These are phyloP conservation scores for Huso huso DNA, from an alignment of 2,797 vertebrate species.

Conservation along the genomic window DNA sequence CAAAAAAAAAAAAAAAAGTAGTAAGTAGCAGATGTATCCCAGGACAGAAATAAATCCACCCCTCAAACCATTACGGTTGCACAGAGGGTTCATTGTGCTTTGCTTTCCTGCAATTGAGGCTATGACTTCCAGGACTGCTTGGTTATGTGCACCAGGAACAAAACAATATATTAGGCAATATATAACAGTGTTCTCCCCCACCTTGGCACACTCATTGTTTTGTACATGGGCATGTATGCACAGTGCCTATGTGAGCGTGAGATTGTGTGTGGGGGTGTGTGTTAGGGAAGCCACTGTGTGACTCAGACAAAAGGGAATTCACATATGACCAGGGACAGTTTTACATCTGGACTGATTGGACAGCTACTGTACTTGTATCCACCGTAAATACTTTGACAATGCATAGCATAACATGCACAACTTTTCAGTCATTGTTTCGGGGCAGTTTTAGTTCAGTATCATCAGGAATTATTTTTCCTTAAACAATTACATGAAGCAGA, in stretches of 20 bases:
- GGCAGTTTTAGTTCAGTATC: background rate
- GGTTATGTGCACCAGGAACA: conserved; percentile 49
- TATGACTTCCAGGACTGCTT: conserved; percentile 39
- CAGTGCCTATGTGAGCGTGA: conserved; percentile 13
- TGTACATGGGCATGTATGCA: conserved; percentile 9
- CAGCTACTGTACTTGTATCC: conserved; percentile 25
- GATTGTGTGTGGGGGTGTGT: conserved; percentile 44
- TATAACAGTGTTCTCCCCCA: background rate
- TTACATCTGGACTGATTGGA: conserved; percentile 74
- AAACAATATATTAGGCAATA: conserved; percentile 27
- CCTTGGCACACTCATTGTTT: background rate
- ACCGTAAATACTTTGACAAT: conserved; percentile 1
- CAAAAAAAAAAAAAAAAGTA: no score
- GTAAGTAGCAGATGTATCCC: no score
- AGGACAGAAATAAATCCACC: no score
- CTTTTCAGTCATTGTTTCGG: background rate
- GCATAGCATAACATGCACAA: background rate
- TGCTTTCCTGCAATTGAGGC: no score
- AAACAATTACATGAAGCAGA: background rate
- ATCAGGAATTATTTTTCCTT: background rate
- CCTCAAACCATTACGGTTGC: no score
- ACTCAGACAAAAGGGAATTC: conserved; percentile 84
- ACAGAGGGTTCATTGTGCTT: no score
- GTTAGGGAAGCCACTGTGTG: conserved; percentile 74
- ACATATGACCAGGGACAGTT: conserved; percentile 81